phyloP scores from a whole-genome alignment of 2,113 vertebrate genomes.

The Lethenteron reissneri region DNA sequence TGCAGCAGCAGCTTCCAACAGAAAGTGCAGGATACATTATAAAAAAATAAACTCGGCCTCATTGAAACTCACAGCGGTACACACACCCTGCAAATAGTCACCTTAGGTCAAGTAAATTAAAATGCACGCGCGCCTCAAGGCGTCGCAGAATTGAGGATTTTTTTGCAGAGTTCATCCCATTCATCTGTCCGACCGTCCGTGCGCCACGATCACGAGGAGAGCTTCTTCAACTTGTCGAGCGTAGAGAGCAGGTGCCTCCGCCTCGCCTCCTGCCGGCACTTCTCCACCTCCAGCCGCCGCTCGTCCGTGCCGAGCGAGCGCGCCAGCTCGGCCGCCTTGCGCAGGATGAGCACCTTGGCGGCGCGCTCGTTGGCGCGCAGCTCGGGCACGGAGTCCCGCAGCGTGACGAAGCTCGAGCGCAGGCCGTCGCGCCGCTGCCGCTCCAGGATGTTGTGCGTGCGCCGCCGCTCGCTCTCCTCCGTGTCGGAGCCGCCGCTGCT shows the following conservation, averaged over 20 bases:
- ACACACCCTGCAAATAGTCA: no score
- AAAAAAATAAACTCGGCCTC: no score
- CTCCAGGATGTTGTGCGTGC: constrained; percentile 43
- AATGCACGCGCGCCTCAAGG: no score
- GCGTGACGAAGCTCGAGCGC: constrained; percentile 32
- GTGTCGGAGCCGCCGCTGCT: constrained; percentile 12
- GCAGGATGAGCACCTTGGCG: constrained; percentile 39
- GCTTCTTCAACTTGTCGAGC: constrained; percentile 18
- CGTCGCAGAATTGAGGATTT: no score
- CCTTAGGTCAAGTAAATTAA: no score
- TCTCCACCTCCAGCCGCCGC: constrained; percentile 16
- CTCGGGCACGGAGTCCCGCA: constrained; percentile 34
- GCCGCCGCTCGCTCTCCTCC: constrained; percentile 30
- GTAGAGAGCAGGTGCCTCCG: constrained; percentile 23
- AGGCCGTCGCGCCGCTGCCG: constrained; percentile 35
- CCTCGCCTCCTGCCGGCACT: constrained; percentile 17
- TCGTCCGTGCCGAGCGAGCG: constrained; percentile 20
- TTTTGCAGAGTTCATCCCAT: no score
- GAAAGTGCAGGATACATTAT: no score
- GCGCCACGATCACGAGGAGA: no score
- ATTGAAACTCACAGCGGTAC: no score
- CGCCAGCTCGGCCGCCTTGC: constrained; percentile 33
- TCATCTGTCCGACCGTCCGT: no score
- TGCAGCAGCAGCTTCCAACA: no score
- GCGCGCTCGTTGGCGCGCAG: constrained; percentile 36